phyloP scores from a whole-genome alignment of 2,888 invertebrate genomes.

The Dicyrtoma fusca region DNA sequence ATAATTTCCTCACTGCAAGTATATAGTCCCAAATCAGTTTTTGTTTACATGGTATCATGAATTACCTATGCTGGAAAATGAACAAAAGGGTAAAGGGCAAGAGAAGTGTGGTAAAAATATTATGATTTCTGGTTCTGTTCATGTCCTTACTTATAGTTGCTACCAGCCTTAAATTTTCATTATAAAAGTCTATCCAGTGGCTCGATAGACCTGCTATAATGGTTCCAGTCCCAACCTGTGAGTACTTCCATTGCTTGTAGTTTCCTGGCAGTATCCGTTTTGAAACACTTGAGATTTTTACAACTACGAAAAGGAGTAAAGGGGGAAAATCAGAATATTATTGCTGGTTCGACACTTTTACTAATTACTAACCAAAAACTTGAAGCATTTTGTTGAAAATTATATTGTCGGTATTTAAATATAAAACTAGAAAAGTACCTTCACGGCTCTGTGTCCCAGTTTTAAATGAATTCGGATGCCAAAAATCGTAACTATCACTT shows the following conservation, averaged over 20 bases:
- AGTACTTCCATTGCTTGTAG: conserved; percentile 47
- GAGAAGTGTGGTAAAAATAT: too few species aligned
- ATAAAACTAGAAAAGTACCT: too few species aligned
- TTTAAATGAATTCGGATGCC: conserved; percentile 47
- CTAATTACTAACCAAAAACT: too few species aligned
- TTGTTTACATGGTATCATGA: too few species aligned
- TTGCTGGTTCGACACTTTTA: background rate
- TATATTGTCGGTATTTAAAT: too few species aligned
- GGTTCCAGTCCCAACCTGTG: conserved; percentile 39
- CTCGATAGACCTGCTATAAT: conserved; percentile 39
- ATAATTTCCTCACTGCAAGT: too few species aligned
- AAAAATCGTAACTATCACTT: conserved; percentile 45
- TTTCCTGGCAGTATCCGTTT: conserved; percentile 38
- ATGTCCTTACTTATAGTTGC: conserved; percentile 37
- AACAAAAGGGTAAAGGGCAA: background rate
- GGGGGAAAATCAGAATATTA: background rate
- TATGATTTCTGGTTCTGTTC: too few species aligned
- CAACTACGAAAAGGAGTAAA: conserved; percentile 29
- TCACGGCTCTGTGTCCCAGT: conserved; percentile 45
- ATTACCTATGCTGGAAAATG: background rate
- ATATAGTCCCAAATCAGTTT: too few species aligned
- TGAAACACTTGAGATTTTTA: conserved; percentile 41
- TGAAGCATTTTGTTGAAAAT: too few species aligned
- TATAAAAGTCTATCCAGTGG: conserved; percentile 39
- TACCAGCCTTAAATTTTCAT: conserved; percentile 34